phyloP scores from a whole-genome alignment of 2,113 vertebrate genomes.

The Barnardius zonarius region DNA sequence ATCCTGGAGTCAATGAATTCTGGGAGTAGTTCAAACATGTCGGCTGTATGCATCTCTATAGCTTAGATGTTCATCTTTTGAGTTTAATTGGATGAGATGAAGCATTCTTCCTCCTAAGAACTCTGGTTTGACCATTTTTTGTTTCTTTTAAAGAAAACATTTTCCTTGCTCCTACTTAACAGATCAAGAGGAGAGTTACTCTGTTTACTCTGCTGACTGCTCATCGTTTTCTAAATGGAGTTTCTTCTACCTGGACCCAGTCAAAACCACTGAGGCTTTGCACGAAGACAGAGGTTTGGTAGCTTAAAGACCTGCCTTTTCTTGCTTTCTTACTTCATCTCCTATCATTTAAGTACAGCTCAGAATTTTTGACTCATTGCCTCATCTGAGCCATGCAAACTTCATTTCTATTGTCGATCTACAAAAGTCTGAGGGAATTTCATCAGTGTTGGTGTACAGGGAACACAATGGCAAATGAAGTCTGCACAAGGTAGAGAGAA shows the following conservation, averaged over 20 bases:
- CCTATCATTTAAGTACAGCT: neutral
- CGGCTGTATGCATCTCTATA: neutral
- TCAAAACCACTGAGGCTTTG: neutral
- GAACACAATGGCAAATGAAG: neutral
- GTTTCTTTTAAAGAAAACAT: neutral
- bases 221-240: neutral
- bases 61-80: neutral
- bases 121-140: neutral
- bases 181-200: neutral
- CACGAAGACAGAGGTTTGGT: neutral
- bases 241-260: neutral
- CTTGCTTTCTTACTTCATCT: neutral
- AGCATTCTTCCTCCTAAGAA: neutral
- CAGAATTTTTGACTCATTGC: neutral
- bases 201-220: neutral
- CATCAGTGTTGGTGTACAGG: neutral
- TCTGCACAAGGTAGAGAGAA: neutral
- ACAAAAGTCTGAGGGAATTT: neutral
- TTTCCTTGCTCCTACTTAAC: neutral
- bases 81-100: neutral
- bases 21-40: neutral
- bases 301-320: neutral
- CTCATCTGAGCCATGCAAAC: neutral
- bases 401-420: neutral
- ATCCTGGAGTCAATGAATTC: neutral